phyloP scores from a whole-genome alignment of 2,113 vertebrate species.

The Nicator chloris region DNA sequence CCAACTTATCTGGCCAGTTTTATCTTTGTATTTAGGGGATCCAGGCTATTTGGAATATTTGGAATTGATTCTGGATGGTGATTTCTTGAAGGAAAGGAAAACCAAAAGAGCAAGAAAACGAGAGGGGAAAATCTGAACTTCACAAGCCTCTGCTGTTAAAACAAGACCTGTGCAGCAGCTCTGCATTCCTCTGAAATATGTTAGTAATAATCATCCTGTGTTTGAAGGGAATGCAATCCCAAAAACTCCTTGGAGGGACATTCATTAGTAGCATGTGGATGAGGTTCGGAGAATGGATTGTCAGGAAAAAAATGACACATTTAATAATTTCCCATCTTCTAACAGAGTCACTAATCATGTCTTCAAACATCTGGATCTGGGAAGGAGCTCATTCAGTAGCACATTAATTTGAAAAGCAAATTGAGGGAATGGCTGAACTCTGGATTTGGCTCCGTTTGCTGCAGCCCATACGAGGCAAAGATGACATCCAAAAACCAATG shows the following conservation, averaged over 20 bases:
- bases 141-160: background rate
- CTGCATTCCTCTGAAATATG: slow-evolving; percentile 21
- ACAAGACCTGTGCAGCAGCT: background rate
- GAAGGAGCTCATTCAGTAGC: background rate
- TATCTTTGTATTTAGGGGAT: background rate
- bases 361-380: slow-evolving; percentile 27
- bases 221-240: slow-evolving; percentile 26
- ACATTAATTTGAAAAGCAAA: slow-evolving; percentile 38
- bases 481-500: slow-evolving; percentile 34
- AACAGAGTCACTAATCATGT: slow-evolving; percentile 7
- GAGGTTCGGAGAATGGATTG: slow-evolving; percentile 5
- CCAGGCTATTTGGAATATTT: background rate
- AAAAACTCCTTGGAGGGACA: background rate
- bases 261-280: slow-evolving; percentile 54
- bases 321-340: slow-evolving; percentile 36
- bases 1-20: background rate
- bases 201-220: slow-evolving; percentile 4
- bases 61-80: background rate
- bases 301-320: slow-evolving; percentile 5
- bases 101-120: background rate
- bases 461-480: slow-evolving; percentile 6
- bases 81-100: background rate
- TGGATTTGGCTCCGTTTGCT: slow-evolving; percentile 9
- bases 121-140: background rate
- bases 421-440: background rate